These are phyloP conservation scores for Tipula lateralis DNA, from an alignment of 2,888 invertebrate genomes.

Conservation along the genomic window DNA sequence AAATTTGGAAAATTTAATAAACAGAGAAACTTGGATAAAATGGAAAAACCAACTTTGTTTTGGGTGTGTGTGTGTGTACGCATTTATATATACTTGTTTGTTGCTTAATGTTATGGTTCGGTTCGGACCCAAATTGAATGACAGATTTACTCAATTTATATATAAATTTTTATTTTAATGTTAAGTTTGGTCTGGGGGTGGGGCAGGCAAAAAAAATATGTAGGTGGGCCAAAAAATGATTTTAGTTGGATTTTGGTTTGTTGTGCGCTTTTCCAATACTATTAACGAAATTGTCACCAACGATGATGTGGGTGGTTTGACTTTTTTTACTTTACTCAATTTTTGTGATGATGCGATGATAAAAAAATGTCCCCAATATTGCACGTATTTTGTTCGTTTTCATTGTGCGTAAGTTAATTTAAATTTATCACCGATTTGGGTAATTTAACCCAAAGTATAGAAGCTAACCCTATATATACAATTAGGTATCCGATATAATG, in stretches of 20 bases:
- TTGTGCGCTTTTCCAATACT: not conserved
- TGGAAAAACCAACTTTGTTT: not conserved
- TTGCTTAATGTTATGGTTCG: not conserved
- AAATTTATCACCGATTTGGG: not conserved
- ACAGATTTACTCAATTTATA: not conserved
- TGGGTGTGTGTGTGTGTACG: not conserved
- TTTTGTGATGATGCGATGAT: not conserved
- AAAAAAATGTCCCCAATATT: not conserved
- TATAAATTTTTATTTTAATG: not conserved
- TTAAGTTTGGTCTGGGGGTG: not conserved
- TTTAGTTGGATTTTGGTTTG: not conserved
- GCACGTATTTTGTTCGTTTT: not conserved
- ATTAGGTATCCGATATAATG: not conserved
- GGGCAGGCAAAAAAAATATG: not conserved
- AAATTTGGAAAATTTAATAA: not conserved
- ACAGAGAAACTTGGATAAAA: not conserved
- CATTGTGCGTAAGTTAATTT: not conserved
- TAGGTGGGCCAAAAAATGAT: not conserved
- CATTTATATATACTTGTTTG: not conserved
- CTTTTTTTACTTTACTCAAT: not conserved
- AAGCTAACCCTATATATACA: not conserved
- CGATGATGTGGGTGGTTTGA: not conserved
- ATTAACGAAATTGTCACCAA: not conserved
- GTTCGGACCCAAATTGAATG: not conserved
- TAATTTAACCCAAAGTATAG: not conserved